Evolutionary conservation across 2,113 vertebrate genomes (phyloP), one percentile per base, ranked within the genome.

Genomic region (Acinonyx jubatus): DNA sequence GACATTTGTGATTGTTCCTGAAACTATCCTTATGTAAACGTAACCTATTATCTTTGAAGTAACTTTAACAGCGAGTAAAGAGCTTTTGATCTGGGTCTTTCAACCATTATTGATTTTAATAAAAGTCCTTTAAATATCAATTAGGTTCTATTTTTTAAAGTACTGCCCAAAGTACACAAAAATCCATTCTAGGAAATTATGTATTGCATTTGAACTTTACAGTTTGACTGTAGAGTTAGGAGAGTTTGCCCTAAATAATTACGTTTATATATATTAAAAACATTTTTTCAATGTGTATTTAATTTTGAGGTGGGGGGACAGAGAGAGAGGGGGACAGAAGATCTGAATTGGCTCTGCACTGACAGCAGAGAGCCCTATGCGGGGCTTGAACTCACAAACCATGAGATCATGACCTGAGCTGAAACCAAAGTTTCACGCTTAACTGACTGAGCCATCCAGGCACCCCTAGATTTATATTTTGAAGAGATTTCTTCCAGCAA

Each of bases 31-130:
- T 82, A 61, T 1, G 63, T 81, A 82, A 86, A 61, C 1, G 25
- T 90, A 68, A 27, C 3, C 69, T 89, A 57, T 18, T 96, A 52
- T 93, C 7, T 96, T 94, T 71, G 68, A 92, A 71, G n/a, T 82
- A 76, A 94, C 25, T 61, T 90, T 55, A 73, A 91, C 9, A 71
- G 13, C 21, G 89, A 89, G 21, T 81, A 38, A 94, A 83, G 31
- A 91, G 83, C 50, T 89, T 89, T 81, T 93, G 55, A 74, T 88
- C 21, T 82, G 41, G 18, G 19, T 55, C 61, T 95, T 91, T 85
- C 5, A 90, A 3, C 19, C 29, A 21, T 91, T 87, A 50, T 12
- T 87, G 41, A 84, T 88, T 41, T 78, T 93, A 66, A 21, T 89
- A 63, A 79, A 91, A 68, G 36, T 4, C 12, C 38, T 91, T 84